phyloP scores from a whole-genome alignment of 2,888 invertebrate species.

The Xanthorhoe designata region DNA sequence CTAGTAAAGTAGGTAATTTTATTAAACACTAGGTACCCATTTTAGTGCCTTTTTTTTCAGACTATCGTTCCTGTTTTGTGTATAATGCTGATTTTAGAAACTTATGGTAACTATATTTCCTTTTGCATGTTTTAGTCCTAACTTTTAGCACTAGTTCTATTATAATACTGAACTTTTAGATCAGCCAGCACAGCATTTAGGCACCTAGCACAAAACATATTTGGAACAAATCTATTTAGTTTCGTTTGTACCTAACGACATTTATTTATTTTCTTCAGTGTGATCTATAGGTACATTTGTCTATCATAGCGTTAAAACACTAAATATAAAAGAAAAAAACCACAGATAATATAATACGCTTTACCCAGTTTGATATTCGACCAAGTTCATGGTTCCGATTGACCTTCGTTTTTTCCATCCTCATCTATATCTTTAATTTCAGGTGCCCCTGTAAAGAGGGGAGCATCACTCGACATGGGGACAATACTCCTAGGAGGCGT shows the following conservation, averaged over 20 bases:
- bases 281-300: too few species aligned
- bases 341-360: too few species aligned
- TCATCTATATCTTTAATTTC: neutral
- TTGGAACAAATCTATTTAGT: neutral
- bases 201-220: too few species aligned
- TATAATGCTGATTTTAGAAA: slow-evolving; percentile 3
- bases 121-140: neutral
- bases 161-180: too few species aligned
- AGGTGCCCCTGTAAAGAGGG: slow-evolving; percentile 10
- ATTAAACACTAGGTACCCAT: neutral
- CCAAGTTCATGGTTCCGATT: too few species aligned
- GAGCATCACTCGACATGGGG: slow-evolving; percentile 2
- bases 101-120: slow-evolving; percentile 1
- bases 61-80: neutral
- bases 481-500: slow-evolving; percentile 5
- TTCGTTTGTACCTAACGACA: neutral
- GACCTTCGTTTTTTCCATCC: too few species aligned
- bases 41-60: neutral
- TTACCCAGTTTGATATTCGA: too few species aligned
- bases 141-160: too few species aligned
- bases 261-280: too few species aligned
- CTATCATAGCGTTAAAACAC: too few species aligned
- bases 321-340: too few species aligned
- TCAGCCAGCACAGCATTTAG: too few species aligned
- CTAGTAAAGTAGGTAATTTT: neutral